These are phyloP conservation scores for Papilio xuthus DNA, from an alignment of 1,140 invertebrate species.

Conservation along the genomic window DNA sequence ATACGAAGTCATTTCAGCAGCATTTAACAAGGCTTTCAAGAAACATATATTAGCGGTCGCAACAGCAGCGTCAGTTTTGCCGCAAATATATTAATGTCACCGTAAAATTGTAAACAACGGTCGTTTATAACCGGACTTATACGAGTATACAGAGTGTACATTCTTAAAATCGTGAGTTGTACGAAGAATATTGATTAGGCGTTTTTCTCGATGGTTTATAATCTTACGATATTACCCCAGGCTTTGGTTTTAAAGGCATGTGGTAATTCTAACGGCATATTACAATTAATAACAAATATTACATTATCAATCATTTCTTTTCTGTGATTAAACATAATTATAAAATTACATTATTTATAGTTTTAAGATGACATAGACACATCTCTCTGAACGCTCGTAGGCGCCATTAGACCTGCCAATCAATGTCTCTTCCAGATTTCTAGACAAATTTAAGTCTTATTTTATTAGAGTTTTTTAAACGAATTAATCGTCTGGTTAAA, in stretches of 20 bases:
- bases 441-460: conserved; percentile 7
- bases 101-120: neutral
- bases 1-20: neutral
- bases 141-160: neutral
- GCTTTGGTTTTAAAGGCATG: no score
- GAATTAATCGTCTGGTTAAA: neutral
- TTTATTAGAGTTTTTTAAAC: neutral
- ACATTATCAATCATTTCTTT: no score
- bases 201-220: no score
- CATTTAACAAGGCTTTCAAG: conserved; percentile 11
- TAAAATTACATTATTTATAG: neutral
- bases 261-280: no score
- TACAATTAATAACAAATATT: no score
- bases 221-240: no score
- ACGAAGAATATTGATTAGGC: no score
- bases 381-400: neutral
- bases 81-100: neutral
- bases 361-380: neutral
- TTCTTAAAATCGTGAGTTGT: no score
- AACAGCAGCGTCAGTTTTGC: neutral
- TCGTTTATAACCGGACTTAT: neutral
- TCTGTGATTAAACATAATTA: neutral
- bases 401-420: conserved; percentile 5
- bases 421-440: conserved; percentile 15
- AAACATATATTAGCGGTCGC: conserved; percentile 7